These are phyloP conservation scores for Eupeodes corollae DNA, from an alignment of 1,140 invertebrate species.

Conservation along the genomic window DNA sequence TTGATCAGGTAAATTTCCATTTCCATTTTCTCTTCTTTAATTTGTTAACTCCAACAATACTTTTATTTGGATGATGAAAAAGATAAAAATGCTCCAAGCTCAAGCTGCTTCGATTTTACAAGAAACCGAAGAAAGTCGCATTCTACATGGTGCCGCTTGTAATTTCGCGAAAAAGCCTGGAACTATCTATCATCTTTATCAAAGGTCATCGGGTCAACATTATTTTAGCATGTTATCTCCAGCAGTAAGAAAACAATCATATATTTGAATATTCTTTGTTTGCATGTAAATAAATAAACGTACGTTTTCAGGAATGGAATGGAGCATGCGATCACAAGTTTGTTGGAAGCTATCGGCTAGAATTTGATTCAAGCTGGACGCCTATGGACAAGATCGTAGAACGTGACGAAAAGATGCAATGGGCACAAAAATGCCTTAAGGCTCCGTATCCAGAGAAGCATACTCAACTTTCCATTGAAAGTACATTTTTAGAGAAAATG, in stretches of 20 bases:
- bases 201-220: constrained; percentile 47
- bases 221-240: constrained; percentile 67
- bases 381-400: constrained; percentile 38
- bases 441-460: too few species aligned
- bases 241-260: constrained; percentile 38
- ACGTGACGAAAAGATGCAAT: constrained; percentile 18
- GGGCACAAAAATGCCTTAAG: constrained; percentile 14
- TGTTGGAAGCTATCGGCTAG: constrained; percentile 54
- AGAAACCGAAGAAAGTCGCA: constrained; percentile 47
- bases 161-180: constrained; percentile 63
- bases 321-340: constrained; percentile 45
- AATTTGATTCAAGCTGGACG: constrained; percentile 59
- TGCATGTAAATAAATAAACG: constrained; percentile 2
- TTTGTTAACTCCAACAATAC: not conserved
- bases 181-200: constrained; percentile 58
- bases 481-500: too few species aligned
- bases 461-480: too few species aligned
- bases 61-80: not conserved
- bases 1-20: constrained; percentile 41
- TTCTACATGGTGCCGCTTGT: constrained; percentile 55
- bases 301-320: constrained; percentile 51
- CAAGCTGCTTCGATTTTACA: constrained; percentile 51
- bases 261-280: not conserved
- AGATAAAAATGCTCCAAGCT: constrained; percentile 50
- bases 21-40: too few species aligned